Conservation (phyloP, 2,888 invertebrate genomes). For the Rapana venosa region DNA sequence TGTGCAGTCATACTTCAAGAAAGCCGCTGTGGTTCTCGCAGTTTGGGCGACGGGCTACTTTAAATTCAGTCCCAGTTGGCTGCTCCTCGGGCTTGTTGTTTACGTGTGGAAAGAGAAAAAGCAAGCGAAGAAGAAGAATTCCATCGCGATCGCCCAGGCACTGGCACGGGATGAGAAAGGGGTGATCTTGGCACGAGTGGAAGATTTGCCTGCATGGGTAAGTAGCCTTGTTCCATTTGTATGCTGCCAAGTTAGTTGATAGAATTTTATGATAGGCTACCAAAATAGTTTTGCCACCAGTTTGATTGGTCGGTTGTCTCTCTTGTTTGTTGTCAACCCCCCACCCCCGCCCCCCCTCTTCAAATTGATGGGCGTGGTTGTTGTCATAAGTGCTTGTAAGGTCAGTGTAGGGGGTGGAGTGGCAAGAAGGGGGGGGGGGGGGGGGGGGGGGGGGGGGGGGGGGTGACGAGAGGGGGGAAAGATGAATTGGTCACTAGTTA, state of each 20-base stretch:
- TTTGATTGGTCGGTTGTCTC: too few species aligned
- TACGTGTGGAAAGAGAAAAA: conserved; percentile 83
- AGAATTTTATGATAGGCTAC: background rate
- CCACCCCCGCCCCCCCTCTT: too few species aligned
- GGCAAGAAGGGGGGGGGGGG: too few species aligned
- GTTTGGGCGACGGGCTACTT: conserved; percentile 76
- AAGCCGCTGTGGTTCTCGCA: conserved; percentile 69
- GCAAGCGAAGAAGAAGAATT: conserved; percentile 85
- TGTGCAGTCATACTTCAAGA: conserved; percentile 73
- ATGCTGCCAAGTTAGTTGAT: background rate
- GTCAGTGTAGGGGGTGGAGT: too few species aligned
- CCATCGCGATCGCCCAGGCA: conserved; percentile 83
- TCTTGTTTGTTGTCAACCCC: too few species aligned
- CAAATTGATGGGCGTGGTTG: too few species aligned
- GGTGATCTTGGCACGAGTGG: conserved; percentile 90
- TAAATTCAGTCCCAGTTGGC: conserved; percentile 89
- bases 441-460: too few species aligned
- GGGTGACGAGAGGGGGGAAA: too few species aligned
- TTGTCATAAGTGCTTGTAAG: too few species aligned
- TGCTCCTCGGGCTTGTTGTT: conserved; percentile 88
- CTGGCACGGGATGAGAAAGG: conserved; percentile 87
- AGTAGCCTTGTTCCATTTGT: conserved; percentile 70
- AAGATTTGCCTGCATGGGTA: conserved; percentile 96
- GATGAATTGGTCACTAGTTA: too few species aligned
- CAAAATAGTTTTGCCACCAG: background rate